These are phyloP conservation scores for Pantherophis guttatus DNA, from an alignment of 2,113 vertebrate genomes.

Conservation along the genomic window DNA sequence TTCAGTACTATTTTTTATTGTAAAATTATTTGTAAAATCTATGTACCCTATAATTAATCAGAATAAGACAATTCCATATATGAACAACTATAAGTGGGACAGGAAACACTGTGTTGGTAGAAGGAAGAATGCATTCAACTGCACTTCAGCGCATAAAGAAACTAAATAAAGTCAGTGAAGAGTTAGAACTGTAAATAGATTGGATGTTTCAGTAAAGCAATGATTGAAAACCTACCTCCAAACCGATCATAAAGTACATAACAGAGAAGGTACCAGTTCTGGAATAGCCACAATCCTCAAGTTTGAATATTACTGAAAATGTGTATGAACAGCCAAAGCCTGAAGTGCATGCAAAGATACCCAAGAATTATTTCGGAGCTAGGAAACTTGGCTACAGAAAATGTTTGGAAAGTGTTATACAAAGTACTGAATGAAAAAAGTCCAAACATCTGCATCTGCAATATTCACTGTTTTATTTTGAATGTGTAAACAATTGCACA, in stretches of 20 bases:
- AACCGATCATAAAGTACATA: background rate
- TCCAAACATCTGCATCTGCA: background rate
- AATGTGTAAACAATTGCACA: background rate
- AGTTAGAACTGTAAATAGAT: background rate
- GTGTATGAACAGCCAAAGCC: background rate
- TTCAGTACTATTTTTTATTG: background rate
- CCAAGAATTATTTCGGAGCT: background rate
- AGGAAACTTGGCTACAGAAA: background rate
- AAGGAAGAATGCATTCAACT: background rate
- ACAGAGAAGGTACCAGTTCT: background rate
- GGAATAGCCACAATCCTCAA: background rate
- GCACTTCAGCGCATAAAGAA: background rate
- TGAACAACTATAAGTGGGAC: background rate
- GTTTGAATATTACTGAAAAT: background rate
- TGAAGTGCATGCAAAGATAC: background rate
- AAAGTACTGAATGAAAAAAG: background rate
- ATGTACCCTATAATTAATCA: background rate
- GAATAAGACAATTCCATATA: background rate
- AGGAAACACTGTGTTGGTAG: background rate
- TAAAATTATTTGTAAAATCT: background rate
- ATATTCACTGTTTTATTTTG: background rate
- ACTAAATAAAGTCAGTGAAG: background rate
- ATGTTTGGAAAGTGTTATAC: background rate
- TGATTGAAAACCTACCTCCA: background rate
- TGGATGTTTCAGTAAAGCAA: background rate